Base-by-base conservation (phyloP, 2,113 vertebrate species). In the Phaethon lepturus region DNA sequence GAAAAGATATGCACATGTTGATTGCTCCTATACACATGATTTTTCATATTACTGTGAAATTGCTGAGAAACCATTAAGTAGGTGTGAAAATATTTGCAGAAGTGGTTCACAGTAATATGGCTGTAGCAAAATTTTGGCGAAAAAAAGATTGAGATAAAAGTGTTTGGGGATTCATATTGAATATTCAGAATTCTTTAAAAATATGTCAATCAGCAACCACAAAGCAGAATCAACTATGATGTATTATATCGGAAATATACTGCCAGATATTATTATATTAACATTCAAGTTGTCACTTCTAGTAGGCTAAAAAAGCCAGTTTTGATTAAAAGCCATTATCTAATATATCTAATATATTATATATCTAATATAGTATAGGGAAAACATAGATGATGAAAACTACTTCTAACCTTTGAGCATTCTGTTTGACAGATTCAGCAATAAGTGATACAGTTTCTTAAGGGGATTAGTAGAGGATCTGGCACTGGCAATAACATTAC, bases 271-370 rank as follows among this genome's bases (percentile, higher is more conserved):
- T 59, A 35, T 63, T 79, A 9, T 33, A 2, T 24, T 87, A 63
- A 9, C 47, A 67, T 26, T 52, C 33, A 6, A 11, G 25, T 15
- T 84, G 40, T 35, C 52, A 40, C 31, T 59, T 77, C 15, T 16
- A 50, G 53, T 44, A 35, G 35, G 56, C 9, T 68, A 60, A 87
- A 88, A 84, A 50, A 35, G 33, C 13, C 35, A 67, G 8, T 78
- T 95, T 87, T 87, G 52, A 62, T 93, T 75, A 84, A 87, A 91
- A 94, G 3, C 20, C 52, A 17, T 62, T 53, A 12, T 72, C 52
- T 72, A 29, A 49, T 6, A 16, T 14, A 62, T n/a, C n/a, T n/a
- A n/a, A n/a, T n/a, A n/a, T n/a, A n/a, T n/a, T n/a, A n/a, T n/a
- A n/a, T 53, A 12, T 72, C 52, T 72, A 29, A 49, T 6, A 16